These are phyloP conservation scores for Tanaodytes sp. DNA, from an alignment of 2,888 invertebrate genomes.

Conservation along the genomic window DNA sequence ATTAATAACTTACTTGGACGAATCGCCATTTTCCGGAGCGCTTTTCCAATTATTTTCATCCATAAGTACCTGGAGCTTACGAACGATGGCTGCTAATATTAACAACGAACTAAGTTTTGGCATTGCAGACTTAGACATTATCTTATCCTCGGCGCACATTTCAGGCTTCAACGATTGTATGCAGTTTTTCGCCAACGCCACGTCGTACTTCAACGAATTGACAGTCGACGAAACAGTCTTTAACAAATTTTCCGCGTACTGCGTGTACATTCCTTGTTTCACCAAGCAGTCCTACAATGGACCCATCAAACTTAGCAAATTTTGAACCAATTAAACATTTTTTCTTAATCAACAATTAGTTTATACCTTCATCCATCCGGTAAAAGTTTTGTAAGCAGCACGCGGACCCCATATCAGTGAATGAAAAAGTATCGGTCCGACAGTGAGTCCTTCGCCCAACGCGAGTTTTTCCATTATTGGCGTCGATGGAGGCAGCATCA, in stretches of 20 bases:
- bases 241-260: conserved; percentile 80
- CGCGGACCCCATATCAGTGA: conserved; percentile 92
- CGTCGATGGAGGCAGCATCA: conserved; percentile 91
- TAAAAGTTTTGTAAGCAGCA: conserved; percentile 86
- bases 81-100: conserved; percentile 83
- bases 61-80: conserved; percentile 81
- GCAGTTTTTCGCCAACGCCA: conserved; percentile 78
- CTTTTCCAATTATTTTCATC: conserved; percentile 73
- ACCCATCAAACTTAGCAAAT: too few relatives aligned
- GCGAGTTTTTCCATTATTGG: conserved; percentile 87
- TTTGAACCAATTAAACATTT: too few relatives aligned
- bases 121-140: conserved; percentile 71
- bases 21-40: conserved; percentile 66
- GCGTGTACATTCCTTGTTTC: conserved; percentile 91
- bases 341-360: conserved; percentile 7
- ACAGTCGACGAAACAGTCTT: conserved; percentile 83
- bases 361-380: conserved; percentile 86
- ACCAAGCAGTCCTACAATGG: conserved; percentile 83
- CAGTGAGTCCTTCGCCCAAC: conserved; percentile 79
- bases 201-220: conserved; percentile 78
- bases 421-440: conserved; percentile 83
- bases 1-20: conserved; percentile 65
- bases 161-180: conserved; percentile 76
- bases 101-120: conserved; percentile 84
- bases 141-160: conserved; percentile 65